Percentiles rank a stretch among this genome's conserved stretches.
phyloP scores from a whole-genome alignment of 2,797 vertebrate species.

The Megaceryle alcyon region DNA sequence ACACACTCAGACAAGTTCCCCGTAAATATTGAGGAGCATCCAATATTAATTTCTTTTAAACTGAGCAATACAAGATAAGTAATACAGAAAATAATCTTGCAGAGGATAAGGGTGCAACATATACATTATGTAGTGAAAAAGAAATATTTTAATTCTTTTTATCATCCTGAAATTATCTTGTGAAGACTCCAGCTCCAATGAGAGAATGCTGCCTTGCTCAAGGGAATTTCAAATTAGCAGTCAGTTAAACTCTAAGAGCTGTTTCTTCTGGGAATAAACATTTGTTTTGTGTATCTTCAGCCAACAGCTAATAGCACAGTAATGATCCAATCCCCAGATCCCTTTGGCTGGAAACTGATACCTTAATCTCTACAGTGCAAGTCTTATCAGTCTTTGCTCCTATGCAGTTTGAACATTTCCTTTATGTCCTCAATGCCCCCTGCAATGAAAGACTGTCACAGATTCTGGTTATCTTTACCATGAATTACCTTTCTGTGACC shows the following conservation, averaged over 20 bases:
- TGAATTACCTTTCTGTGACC: constrained; percentile 47
- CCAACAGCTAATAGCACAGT: constrained; percentile 69
- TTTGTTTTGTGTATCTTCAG: constrained; percentile 68
- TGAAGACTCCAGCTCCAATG: not conserved
- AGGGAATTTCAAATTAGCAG: constrained; percentile 47
- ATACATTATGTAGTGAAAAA: not conserved
- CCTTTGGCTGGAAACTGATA: constrained; percentile 64
- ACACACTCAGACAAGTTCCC: accelerated
- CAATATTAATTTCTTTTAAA: not conserved
- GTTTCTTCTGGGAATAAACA: constrained; percentile 34
- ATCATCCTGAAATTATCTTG: not conserved
- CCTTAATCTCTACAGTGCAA: constrained; percentile 60
- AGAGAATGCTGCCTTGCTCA: not conserved
- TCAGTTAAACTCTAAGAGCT: constrained; percentile 17
- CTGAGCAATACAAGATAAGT: not conserved
- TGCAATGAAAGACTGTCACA: constrained; percentile 30
- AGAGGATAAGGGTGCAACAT: not conserved
- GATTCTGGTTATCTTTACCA: constrained; percentile 39
- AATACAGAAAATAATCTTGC: constrained; percentile 18
- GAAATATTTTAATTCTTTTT: constrained; percentile 8
- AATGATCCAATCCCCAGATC: constrained; percentile 65
- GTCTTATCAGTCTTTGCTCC: constrained; percentile 60
- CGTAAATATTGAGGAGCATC: not conserved
- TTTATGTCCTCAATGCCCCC: not conserved
- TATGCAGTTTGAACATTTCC: constrained; percentile 41